A percentile compares a stretch with the other conserved stretches of the same genome.
Evolutionary conservation across 1,140 invertebrate genomes (phyloP).

Genomic region (Calliopsis andreniformis): DNA sequence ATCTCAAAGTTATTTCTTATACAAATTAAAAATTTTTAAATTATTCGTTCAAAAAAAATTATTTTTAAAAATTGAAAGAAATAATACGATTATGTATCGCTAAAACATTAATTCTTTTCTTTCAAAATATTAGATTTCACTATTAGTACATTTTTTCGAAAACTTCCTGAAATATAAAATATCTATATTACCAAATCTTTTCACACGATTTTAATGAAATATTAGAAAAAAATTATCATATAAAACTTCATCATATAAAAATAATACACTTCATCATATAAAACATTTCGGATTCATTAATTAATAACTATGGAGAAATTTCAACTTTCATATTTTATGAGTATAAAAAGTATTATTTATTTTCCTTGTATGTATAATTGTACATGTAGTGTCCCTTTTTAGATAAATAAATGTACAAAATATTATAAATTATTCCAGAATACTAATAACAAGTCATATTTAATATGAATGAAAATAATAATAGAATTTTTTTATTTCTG

Average conservation of each 20-base stretch:
- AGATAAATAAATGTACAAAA: slow-evolving; percentile 2
- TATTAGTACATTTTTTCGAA: no score
- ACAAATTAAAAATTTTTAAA: no score
- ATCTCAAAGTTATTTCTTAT: no score
- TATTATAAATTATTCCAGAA: neutral
- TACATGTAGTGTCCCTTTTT: neutral
- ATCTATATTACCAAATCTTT: no score
- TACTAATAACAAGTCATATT: slow-evolving; percentile 7
- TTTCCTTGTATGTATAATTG: neutral
- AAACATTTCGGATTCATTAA: no score
- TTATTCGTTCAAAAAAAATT: no score
- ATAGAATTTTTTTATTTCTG: slow-evolving; percentile 12
- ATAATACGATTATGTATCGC: no score
- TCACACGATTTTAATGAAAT: no score
- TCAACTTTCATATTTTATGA: neutral
- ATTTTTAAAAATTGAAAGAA: no score
- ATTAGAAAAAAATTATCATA: neutral
- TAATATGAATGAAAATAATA: neutral
- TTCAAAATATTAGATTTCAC: no score
- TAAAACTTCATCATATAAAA: neutral
- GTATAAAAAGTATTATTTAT: slow-evolving; percentile 13
- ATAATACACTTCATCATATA: neutral
- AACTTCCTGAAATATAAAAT: no score
- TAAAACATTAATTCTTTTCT: no score
- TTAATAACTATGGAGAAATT: neutral